A percentile compares a stretch with the other conserved stretches of the same genome.
Evolutionary conservation across 1,140 invertebrate species (phyloP).

Genomic region (Tetragnatha versicolor): DNA sequence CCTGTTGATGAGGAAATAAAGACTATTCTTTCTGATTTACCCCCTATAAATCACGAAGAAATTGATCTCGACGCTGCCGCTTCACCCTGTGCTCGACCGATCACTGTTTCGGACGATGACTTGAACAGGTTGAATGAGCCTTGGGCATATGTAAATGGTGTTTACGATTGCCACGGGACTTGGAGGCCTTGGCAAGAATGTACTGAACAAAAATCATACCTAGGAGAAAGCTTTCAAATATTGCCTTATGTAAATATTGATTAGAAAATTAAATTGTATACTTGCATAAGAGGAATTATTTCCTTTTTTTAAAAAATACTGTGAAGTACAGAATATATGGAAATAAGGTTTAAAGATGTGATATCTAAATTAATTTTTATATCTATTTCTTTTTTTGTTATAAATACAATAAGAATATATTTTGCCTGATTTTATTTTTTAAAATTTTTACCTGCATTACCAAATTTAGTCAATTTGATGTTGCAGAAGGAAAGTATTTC

Average conservation of each 20-base stretch:
- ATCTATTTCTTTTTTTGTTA: conserved; percentile 39
- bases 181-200: conserved; percentile 87
- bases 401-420: conserved; percentile 2
- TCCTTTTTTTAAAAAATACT: conserved; percentile 36
- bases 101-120: conserved; percentile 60
- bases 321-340: conserved; percentile 31
- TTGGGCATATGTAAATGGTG: conserved; percentile 72
- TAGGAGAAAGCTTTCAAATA: conserved; percentile 79
- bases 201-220: conserved; percentile 73
- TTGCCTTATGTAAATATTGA: conserved; percentile 93
- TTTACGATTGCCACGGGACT: conserved; percentile 67
- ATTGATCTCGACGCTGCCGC: conserved; percentile 65
- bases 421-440: conserved; percentile 14
- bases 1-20: conserved; percentile 65
- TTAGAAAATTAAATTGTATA: conserved; percentile 64
- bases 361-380: conserved; percentile 45
- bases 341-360: conserved; percentile 28
- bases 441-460: no score
- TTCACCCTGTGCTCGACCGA: conserved; percentile 62
- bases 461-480: no score
- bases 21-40: conserved; percentile 71
- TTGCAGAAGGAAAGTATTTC: no score
- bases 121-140: conserved; percentile 61
- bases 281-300: conserved; percentile 32
- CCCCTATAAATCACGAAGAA: conserved; percentile 70